These are phyloP conservation scores for Drosophila pallidifrons DNA, from an alignment of 1,140 invertebrate species.

Conservation along the genomic window DNA sequence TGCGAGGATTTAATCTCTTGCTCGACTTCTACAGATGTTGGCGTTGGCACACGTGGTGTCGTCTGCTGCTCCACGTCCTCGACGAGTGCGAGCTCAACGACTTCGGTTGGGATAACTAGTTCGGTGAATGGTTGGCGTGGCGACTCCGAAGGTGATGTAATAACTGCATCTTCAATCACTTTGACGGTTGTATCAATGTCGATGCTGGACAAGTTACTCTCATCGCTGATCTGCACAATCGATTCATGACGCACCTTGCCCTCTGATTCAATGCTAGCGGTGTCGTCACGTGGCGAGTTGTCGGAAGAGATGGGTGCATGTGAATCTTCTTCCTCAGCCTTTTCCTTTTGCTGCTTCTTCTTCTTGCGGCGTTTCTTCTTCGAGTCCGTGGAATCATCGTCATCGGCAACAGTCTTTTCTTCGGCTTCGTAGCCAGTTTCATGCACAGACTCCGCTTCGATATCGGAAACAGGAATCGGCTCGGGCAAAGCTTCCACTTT, in stretches of 20 bases:
- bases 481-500: conserved; percentile 55
- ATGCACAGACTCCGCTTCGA: conserved; percentile 53
- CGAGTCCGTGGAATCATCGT: conserved; percentile 70
- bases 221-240: conserved; percentile 70
- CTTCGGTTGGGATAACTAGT: conserved; percentile 87
- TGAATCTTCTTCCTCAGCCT: conserved; percentile 84
- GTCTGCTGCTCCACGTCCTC: conserved; percentile 86
- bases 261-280: conserved; percentile 47
- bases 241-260: conserved; percentile 65
- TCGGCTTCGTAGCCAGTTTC: conserved; percentile 87
- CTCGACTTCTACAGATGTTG: conserved; percentile 36
- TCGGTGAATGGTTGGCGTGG: conserved; percentile 83
- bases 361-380: conserved; percentile 85
- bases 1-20: conserved; percentile 87
- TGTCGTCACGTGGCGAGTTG: conserved; percentile 32
- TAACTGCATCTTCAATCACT: conserved; percentile 88
- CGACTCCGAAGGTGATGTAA: conserved; percentile 71
- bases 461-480: conserved; percentile 44
- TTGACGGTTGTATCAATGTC: conserved; percentile 87
- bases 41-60: conserved; percentile 74
- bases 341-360: conserved; percentile 85
- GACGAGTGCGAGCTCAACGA: conserved; percentile 86
- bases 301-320: conserved; percentile 82
- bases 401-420: conserved; percentile 85
- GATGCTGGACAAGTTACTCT: conserved; percentile 81